phyloP scores from a whole-genome alignment of 2,797 vertebrate species.

The Hypotaenidia philippensis region DNA sequence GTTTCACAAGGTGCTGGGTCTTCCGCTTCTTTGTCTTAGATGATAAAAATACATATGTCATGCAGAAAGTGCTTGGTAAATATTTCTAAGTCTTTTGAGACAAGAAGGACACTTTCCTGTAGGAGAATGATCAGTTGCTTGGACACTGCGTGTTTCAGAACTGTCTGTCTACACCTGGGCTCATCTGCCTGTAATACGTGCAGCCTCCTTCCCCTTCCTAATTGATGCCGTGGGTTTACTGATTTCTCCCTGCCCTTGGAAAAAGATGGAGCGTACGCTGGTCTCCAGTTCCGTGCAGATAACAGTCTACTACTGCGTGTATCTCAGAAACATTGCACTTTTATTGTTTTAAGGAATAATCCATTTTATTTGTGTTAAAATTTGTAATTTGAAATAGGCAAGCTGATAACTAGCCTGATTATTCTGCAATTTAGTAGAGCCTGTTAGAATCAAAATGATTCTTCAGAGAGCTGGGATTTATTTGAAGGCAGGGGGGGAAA shows the following conservation, averaged over 20 bases:
- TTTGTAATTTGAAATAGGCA: neutral
- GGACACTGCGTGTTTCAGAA: neutral
- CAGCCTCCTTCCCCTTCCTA: neutral
- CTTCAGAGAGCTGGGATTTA: constrained; percentile 6
- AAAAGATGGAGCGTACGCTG: neutral
- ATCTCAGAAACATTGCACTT: neutral
- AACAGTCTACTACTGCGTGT: neutral
- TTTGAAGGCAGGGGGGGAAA: neutral
- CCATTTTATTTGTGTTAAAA: neutral
- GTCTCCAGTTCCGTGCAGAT: neutral
- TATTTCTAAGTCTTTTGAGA: neutral
- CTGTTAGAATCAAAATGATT: constrained; percentile 11
- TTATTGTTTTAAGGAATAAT: neutral
- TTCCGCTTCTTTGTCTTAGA: neutral
- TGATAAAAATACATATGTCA: neutral
- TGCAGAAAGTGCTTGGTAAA: constrained; percentile 1
- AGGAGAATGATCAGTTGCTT: neutral
- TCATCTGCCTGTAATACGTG: neutral
- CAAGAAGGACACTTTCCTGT: neutral
- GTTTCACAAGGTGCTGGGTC: neutral
- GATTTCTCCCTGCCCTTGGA: neutral
- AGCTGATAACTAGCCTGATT: neutral
- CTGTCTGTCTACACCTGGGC: neutral
- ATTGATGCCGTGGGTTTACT: neutral
- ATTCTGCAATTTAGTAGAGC: neutral